Conservation (phyloP, 2,888 invertebrate species). For the Hemistola chrysoprasaria region DNA sequence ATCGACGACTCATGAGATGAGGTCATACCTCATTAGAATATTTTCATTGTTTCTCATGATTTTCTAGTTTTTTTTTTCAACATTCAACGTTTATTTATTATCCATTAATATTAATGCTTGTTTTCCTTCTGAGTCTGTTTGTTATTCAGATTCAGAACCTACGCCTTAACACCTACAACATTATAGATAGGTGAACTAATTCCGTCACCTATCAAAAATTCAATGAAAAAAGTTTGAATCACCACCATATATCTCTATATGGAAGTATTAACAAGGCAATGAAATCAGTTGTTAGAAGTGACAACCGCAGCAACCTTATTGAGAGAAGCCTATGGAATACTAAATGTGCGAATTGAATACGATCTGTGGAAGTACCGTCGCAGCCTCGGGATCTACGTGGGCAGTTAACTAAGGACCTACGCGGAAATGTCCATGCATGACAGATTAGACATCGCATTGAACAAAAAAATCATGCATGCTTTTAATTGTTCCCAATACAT, state of each 20-base stretch:
- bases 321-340: constrained; percentile 59
- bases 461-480: constrained; percentile 40
- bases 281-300: constrained; percentile 42
- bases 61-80: too few relatives aligned
- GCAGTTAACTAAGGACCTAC: constrained; percentile 67
- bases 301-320: constrained; percentile 43
- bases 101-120: too few relatives aligned
- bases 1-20: not conserved
- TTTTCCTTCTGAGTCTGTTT: not conserved
- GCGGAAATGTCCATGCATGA: constrained; percentile 60
- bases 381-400: constrained; percentile 72
- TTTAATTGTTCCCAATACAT: constrained; percentile 33
- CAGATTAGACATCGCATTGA: constrained; percentile 41
- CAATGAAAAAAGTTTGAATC: constrained; percentile 22
- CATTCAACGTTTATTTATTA: too few relatives aligned
- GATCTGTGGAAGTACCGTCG: constrained; percentile 43
- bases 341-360: constrained; percentile 52
- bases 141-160: constrained; percentile 5
- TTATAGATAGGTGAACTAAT: not conserved
- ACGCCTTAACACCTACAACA: constrained; percentile 2
- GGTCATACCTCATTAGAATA: not conserved
- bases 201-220: constrained; percentile 12
- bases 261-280: constrained; percentile 31
- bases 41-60: too few relatives aligned
- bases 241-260: constrained; percentile 16